Base-by-base conservation (phyloP, 2,888 invertebrate genomes). In the Sepiola atlantica region DNA sequence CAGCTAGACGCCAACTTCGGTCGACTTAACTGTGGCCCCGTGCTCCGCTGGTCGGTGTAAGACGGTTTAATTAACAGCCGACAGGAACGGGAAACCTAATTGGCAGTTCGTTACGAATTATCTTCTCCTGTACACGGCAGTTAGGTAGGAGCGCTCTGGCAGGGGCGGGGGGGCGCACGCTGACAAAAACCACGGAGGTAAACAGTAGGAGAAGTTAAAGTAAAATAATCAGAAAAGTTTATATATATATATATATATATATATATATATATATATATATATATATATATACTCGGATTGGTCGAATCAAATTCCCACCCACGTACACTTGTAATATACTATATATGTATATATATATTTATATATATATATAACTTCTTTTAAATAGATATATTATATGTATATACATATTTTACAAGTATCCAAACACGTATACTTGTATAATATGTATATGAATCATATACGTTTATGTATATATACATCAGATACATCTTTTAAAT, bases 61-160 rank as follows among this genome's bases (percentile, higher is more conserved):
- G n/a, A n/a, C n/a, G 45, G 77, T 77, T 32, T 77, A 77, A 77
- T 77, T 77, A 77, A 77, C 77, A 77, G 77, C 77, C 77, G 77
- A 77, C 77, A 77, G 77, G 77, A 77, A 77, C 18, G 32, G n/a
- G 77, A 77, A 45, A 45, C 16, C 77, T 77, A 77, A 77, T 77
- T 77, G 77, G 77, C 16, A 77, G 77, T 77, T 77, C 77, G 77
- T 77, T 77, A 77, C 32, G n/a, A n/a, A 77, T 77, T 77, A 77
- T 77, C 77, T 77, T 14, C 77, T 77, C 77, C 77, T 77, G 77
- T 16, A 77, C 16, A 14, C 18, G 77, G 3, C 32, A 77, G n/a
- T 2, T 45, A 45, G 45, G 45, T 45, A 8, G 77, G n/a, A n/a
- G 14, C 16, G 32, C 1, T n/a, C n/a, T n/a, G 16, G 14, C 4